A percentile compares a stretch with the other conserved stretches of the same genome.
Conservation (phyloP, 2,797 vertebrate genomes). For the Cossypha heuglini region DNA sequence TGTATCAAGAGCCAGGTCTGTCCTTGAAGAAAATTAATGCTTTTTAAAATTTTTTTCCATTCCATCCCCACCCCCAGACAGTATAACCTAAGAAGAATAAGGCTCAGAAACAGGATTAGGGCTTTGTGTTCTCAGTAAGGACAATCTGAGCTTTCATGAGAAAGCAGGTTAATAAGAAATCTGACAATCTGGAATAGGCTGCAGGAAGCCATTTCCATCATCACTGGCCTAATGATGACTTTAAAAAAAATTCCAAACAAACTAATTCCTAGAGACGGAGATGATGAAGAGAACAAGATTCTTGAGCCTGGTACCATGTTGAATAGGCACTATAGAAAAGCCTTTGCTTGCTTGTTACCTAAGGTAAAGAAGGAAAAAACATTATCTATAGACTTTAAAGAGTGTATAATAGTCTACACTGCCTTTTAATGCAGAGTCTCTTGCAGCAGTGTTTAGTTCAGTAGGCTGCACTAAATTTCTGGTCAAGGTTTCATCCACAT, state of each 20-base stretch:
- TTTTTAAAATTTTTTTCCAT: neutral
- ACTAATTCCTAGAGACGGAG: neutral
- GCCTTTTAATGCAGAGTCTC: neutral
- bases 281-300: neutral
- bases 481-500: neutral
- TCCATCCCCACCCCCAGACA: accelerated
- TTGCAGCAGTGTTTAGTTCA: neutral
- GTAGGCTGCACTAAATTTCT: neutral
- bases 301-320: neutral
- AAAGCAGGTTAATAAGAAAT: neutral
- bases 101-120: neutral
- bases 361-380: neutral
- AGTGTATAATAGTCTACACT: accelerated
- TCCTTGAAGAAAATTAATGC: neutral
- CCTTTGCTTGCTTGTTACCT: neutral
- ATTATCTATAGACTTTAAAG: neutral
- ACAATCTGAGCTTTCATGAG: neutral
- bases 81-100: neutral
- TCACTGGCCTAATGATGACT: neutral
- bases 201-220: neutral
- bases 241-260: neutral
- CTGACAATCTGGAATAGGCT: neutral
- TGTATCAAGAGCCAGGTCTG: neutral
- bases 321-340: neutral
- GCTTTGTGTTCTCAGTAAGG: neutral